Evolutionary conservation across 2,888 invertebrate species (phyloP).

Genomic region (Steinernema carpocapsae): DNA sequence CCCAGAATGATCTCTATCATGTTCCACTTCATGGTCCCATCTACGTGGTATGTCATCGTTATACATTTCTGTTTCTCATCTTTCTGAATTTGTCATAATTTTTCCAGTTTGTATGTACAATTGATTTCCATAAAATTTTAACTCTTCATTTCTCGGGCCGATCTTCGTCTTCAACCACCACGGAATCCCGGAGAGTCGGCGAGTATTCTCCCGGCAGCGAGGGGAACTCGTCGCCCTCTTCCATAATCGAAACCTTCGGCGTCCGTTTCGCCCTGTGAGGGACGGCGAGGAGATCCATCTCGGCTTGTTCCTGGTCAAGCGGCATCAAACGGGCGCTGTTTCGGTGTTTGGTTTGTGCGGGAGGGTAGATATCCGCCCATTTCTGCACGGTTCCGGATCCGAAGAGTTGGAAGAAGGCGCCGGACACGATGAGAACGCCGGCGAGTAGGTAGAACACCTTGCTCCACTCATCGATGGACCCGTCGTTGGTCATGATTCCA

Average conservation of each 20-base stretch:
- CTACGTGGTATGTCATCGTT: background rate
- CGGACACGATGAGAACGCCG: slow-evolving; percentile 55
- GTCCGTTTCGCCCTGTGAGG: slow-evolving; percentile 29
- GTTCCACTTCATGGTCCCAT: background rate
- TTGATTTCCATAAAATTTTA: background rate
- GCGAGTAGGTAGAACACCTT: slow-evolving; percentile 58
- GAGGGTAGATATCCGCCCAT: slow-evolving; percentile 37
- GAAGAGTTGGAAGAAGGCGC: slow-evolving; percentile 59
- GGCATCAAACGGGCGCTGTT: slow-evolving; percentile 20
- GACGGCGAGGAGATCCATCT: slow-evolving; percentile 22
- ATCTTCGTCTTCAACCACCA: background rate
- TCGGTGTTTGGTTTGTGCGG: background rate
- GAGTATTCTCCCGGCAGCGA: background rate
- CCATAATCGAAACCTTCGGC: slow-evolving; percentile 43
- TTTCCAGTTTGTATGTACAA: slow-evolving; percentile 9
- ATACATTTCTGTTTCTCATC: background rate
- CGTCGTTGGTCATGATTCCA: slow-evolving; percentile 58
- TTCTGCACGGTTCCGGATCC: slow-evolving; percentile 55
- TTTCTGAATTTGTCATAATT: background rate
- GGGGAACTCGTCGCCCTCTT: slow-evolving; percentile 38
- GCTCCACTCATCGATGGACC: slow-evolving; percentile 51
- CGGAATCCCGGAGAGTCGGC: background rate
- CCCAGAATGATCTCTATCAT: background rate
- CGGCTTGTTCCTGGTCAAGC: slow-evolving; percentile 22
- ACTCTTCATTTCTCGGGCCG: background rate